A percentile compares a stretch with the other conserved stretches of the same genome.
phyloP scores from a whole-genome alignment of 2,113 vertebrate species.

The Paracanthobrama guichenoti region DNA sequence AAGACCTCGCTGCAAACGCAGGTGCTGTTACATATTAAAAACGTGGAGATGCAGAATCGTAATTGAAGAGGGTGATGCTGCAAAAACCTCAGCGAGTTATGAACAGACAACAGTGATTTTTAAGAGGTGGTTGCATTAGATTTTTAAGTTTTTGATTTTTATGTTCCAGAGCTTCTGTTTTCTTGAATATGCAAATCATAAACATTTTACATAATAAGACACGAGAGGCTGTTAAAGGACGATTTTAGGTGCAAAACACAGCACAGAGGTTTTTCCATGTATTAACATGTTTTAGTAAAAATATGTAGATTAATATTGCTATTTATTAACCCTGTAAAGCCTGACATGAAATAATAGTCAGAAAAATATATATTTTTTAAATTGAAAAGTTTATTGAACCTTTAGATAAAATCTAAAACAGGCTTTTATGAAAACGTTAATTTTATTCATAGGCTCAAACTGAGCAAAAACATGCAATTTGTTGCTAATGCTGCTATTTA shows the following conservation, averaged over 20 bases:
- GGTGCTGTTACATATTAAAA: conserved; percentile 42
- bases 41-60: not conserved
- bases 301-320: too few species aligned
- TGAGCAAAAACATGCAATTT: too few species aligned
- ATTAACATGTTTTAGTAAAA: too few species aligned
- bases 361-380: too few species aligned
- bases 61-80: not conserved
- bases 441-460: too few species aligned
- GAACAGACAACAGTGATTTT: not conserved
- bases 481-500: not conserved
- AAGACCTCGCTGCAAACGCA: conserved; percentile 1
- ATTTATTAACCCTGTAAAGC: too few species aligned
- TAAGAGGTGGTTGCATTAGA: not conserved
- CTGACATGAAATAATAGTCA: not conserved
- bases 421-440: not conserved
- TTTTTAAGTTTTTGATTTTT: not conserved
- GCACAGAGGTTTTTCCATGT: too few species aligned
- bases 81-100: not conserved
- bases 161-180: not conserved
- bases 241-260: not conserved
- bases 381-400: too few species aligned
- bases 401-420: not conserved
- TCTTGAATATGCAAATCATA: not conserved
- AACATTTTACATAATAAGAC: not conserved
- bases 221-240: not conserved